These are phyloP conservation scores for Malthinus flaveolus DNA, from an alignment of 2,888 invertebrate species.

Conservation along the genomic window DNA sequence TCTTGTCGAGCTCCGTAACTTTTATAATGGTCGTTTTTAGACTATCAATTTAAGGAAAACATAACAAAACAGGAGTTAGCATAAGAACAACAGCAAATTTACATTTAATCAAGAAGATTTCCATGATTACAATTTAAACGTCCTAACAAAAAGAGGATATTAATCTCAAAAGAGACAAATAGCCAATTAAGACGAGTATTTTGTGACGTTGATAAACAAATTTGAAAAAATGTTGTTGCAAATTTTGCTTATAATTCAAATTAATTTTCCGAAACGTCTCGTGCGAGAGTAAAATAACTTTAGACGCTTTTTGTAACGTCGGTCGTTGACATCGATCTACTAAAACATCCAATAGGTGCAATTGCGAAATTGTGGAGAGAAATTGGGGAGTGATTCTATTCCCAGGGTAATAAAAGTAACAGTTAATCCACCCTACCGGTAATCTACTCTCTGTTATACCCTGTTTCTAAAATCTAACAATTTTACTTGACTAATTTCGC, in stretches of 20 bases:
- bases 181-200: conserved; percentile 20
- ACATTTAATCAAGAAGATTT: conserved; percentile 31
- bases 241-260: conserved; percentile 3
- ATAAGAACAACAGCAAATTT: conserved; percentile 28
- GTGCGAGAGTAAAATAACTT: conserved; percentile 8
- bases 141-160: conserved; percentile 26
- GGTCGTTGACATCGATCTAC: conserved; percentile 5
- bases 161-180: conserved; percentile 22
- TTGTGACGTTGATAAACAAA: conserved; percentile 14
- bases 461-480: conserved; percentile 25
- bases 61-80: conserved; percentile 19
- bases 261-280: not conserved
- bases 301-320: conserved; percentile 7
- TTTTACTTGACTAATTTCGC: conserved; percentile 16
- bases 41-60: conserved; percentile 15
- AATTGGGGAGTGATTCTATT: conserved; percentile 27
- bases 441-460: conserved; percentile 27
- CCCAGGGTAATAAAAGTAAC: conserved; percentile 29
- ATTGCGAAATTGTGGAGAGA: conserved; percentile 21
- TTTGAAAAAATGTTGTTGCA: not conserved
- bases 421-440: conserved; percentile 31
- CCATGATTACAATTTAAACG: conserved; percentile 28
- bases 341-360: conserved; percentile 2
- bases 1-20: not conserved
- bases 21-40: conserved; percentile 7